Evolutionary conservation across 2,888 invertebrate species (phyloP), one percentile per base, ranked within the genome.

Genomic region (Dryobota labecula): DNA sequence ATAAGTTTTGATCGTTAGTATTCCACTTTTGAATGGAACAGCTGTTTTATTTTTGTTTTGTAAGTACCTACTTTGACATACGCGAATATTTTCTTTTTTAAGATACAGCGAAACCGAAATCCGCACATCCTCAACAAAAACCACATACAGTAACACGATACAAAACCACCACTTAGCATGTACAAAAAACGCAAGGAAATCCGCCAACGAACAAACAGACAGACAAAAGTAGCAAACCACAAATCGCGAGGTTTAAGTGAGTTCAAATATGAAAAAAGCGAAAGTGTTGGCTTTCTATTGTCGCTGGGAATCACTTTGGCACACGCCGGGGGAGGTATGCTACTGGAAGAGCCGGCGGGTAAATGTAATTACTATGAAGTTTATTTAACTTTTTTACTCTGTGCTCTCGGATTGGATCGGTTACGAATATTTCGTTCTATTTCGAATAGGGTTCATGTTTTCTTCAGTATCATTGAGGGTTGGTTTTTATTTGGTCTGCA

Each of bases 241-340:
- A 87, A 89, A 89, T 89, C 89, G 89, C 87, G 85, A 84, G 90
- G 90, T 92, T 93, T 93, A 93, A 95, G 94, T 94, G 92, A 94
- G 91, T 93, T 92, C 92, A 95, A 94, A 95, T 93, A 95, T 86
- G 91, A 92, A 94, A 93, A 93, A 93, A 93, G 90, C 90, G 90
- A 92, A 92, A 91, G 90, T 88, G 87, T 85, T 83, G 80, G 78
- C 81, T 80, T 85, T 72, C 84, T 85, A 92, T 94, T 94, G 93
- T 94, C 88, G 87, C 76, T 78, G 89, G 89, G 89, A 93, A 92
- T 92, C 91, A 91, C 91, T 90, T 90, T 87, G 88, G 88, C 87
- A 87, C 88, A 90, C 84, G 86, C 78, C 81, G 81, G 74, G 70
- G 68, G 47, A 56, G 56, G 60, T 72, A 68, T 57, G 53, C 49